Evolutionary conservation across 2,888 invertebrate genomes (phyloP).

Genomic region (Portevinia maculata): DNA sequence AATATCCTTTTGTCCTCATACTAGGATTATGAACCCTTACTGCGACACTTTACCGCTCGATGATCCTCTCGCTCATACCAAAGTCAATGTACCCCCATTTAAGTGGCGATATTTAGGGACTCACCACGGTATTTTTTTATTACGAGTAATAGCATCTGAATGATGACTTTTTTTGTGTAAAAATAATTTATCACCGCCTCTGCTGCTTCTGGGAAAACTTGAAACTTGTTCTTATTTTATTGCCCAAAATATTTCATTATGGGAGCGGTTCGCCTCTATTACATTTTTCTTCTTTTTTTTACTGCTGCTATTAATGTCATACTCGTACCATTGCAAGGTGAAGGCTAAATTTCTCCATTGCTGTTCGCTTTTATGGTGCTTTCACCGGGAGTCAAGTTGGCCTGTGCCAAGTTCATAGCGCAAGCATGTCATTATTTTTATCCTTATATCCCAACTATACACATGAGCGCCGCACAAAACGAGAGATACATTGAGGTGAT

Average conservation of each 20-base stretch:
- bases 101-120: slow-evolving; percentile 36
- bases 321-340: slow-evolving; percentile 62
- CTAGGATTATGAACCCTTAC: slow-evolving; percentile 35
- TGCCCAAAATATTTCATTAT: slow-evolving; percentile 36
- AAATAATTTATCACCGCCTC: slow-evolving; percentile 48
- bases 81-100: slow-evolving; percentile 24
- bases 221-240: slow-evolving; percentile 54
- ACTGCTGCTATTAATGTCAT: slow-evolving; percentile 56
- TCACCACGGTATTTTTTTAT: slow-evolving; percentile 6
- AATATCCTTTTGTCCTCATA: no score
- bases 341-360: slow-evolving; percentile 55
- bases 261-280: slow-evolving; percentile 22
- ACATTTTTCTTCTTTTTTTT: slow-evolving; percentile 40
- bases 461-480: neutral
- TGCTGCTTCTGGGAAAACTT: slow-evolving; percentile 37
- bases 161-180: slow-evolving; percentile 42
- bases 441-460: slow-evolving; percentile 19
- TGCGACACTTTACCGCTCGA: slow-evolving; percentile 30
- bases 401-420: slow-evolving; percentile 54
- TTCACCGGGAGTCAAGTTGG: slow-evolving; percentile 37
- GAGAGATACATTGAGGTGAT: slow-evolving; percentile 30
- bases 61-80: slow-evolving; percentile 17
- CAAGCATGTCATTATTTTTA: slow-evolving; percentile 68
- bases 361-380: slow-evolving; percentile 40
- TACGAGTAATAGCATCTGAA: no score